phyloP scores from a whole-genome alignment of 2,113 vertebrate species.

The Typhlomys cinereus region DNA sequence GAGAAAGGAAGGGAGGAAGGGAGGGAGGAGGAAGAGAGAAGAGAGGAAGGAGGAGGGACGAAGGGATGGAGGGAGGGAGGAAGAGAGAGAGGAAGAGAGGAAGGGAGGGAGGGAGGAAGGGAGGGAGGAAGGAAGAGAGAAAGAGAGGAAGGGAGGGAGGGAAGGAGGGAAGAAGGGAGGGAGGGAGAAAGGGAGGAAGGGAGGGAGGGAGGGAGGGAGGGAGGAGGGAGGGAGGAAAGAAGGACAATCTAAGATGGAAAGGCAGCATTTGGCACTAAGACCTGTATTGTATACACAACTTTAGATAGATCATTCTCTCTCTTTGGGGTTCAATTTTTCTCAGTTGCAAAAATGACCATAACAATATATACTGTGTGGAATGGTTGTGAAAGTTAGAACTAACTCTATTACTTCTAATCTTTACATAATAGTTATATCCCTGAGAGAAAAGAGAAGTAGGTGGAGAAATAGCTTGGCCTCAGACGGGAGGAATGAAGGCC shows the following conservation, averaged over 20 bases:
- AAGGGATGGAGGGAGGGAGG: too few relatives aligned
- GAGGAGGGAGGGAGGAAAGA: too few relatives aligned
- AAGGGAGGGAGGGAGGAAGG: too few relatives aligned
- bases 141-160: too few relatives aligned
- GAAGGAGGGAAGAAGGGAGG: too few relatives aligned
- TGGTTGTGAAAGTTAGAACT: constrained; percentile 4
- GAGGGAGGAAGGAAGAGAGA: too few relatives aligned
- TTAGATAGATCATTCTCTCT: constrained; percentile 31
- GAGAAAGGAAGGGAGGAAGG: too few relatives aligned
- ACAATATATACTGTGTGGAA: neutral
- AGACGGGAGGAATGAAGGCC: neutral
- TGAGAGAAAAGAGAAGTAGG: neutral
- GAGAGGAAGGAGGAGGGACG: too few relatives aligned
- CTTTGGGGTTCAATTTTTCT: constrained; percentile 15
- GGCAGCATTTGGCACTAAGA: neutral
- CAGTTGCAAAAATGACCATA: neutral
- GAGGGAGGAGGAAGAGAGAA: too few relatives aligned
- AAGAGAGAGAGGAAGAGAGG: too few relatives aligned
- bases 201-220: too few relatives aligned
- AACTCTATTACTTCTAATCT: constrained; percentile 2
- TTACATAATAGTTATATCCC: neutral
- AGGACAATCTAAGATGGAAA: neutral
- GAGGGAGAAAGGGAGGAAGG: too few relatives aligned
- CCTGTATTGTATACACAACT: neutral
- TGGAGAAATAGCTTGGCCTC: constrained; percentile 22